A percentile compares a stretch with the other conserved stretches of the same genome.
These are phyloP conservation scores for Laspeyria flexula DNA, from an alignment of 2,888 invertebrate species.

Conservation along the genomic window DNA sequence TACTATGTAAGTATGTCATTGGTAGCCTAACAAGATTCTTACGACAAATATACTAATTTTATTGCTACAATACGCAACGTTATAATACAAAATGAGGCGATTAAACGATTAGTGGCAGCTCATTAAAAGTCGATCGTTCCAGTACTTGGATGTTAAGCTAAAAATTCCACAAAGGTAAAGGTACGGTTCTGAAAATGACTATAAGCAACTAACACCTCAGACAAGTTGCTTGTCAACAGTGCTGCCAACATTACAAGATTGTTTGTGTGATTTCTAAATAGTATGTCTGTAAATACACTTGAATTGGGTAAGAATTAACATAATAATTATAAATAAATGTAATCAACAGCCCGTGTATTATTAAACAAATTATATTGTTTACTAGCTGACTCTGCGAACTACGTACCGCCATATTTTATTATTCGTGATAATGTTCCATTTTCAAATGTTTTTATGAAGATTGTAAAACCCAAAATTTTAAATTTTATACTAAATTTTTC, in stretches of 20 bases:
- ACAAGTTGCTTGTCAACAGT: background rate
- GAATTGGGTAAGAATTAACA: too few relatives aligned
- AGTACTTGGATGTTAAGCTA: constrained; percentile 17
- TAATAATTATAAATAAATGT: too few relatives aligned
- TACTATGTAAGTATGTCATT: constrained; percentile 20
- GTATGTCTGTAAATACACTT: too few relatives aligned
- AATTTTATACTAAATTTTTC: too few relatives aligned
- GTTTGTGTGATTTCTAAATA: too few relatives aligned
- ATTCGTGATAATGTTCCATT: too few relatives aligned
- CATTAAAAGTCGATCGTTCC: constrained; percentile 26
- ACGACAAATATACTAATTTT: constrained; percentile 15
- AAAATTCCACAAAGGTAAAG: constrained; percentile 17
- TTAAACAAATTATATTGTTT: too few relatives aligned
- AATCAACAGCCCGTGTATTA: too few relatives aligned
- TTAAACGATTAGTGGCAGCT: constrained; percentile 25
- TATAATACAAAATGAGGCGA: constrained; percentile 27
- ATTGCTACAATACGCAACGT: constrained; percentile 18
- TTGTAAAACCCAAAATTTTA: too few relatives aligned
- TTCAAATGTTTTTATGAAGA: too few relatives aligned
- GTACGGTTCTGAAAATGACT: constrained; percentile 1
- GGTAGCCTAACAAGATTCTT: constrained; percentile 13
- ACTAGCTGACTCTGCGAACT: too few relatives aligned
- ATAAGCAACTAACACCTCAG: background rate
- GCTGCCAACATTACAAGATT: background rate
- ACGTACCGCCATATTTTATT: too few relatives aligned